phyloP scores from a whole-genome alignment of 2,113 vertebrate genomes.

The Fregetta grallaria region DNA sequence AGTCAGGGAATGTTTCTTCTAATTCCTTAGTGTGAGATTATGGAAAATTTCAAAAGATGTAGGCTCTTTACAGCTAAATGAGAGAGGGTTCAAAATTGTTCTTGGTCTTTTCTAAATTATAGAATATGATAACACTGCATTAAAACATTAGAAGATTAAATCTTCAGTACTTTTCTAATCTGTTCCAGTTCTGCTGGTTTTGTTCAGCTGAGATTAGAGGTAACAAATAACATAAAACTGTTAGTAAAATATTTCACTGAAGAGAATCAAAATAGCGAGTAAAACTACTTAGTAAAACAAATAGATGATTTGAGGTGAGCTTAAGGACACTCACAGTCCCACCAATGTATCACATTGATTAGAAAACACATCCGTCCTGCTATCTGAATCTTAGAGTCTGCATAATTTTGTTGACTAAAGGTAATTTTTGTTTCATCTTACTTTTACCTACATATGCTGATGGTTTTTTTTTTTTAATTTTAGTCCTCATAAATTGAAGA shows the following conservation, averaged over 20 bases:
- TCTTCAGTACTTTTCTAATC: not conserved
- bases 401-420: not conserved
- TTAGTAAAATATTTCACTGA: not conserved
- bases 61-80: not conserved
- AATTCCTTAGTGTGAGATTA: not conserved
- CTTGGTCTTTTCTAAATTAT: not conserved
- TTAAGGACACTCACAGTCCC: not conserved
- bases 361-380: not conserved
- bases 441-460: not conserved
- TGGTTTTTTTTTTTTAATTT: not conserved
- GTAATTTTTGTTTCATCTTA: not conserved
- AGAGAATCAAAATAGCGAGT: not conserved
- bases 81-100: not conserved
- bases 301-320: not conserved
- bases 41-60: not conserved
- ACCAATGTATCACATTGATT: not conserved
- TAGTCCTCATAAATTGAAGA: not conserved
- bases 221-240: not conserved
- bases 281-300: not conserved
- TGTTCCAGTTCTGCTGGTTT: not conserved
- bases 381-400: not conserved
- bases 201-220: not conserved
- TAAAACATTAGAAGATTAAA: not conserved
- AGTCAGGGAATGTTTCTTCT: not conserved
- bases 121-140: not conserved